Conservation (phyloP, 1,140 invertebrate species). For the Aphis gossypii region DNA sequence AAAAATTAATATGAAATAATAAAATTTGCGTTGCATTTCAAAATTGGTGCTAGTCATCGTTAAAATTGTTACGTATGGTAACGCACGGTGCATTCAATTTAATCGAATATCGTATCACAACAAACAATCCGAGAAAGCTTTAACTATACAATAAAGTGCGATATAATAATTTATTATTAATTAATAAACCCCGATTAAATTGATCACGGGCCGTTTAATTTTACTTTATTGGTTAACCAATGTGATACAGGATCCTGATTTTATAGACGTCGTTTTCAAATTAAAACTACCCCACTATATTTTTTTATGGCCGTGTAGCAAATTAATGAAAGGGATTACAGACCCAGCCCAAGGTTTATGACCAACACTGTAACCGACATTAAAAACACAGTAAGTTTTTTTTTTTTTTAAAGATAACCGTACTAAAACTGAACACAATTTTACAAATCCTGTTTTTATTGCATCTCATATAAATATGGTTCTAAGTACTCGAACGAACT, state of each 20-base stretch:
- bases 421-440: background rate
- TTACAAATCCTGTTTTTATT: conserved; percentile 47
- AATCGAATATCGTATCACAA: background rate
- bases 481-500: background rate
- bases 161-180: conserved; percentile 21
- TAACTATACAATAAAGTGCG: background rate
- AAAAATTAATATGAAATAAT: background rate
- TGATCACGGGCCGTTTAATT: background rate
- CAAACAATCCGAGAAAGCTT: background rate
- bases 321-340: conserved; percentile 38
- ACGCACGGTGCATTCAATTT: background rate
- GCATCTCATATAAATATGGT: background rate
- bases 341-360: background rate
- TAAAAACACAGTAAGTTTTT: conserved; percentile 34
- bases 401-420: background rate
- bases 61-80: background rate
- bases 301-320: conserved; percentile 23
- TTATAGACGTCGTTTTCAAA: conserved; percentile 29
- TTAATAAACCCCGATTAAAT: conserved; percentile 9
- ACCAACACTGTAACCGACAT: background rate
- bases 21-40: background rate
- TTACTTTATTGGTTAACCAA: background rate
- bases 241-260: background rate
- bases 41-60: background rate
- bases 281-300: background rate